These are phyloP conservation scores for Epizoanthus scotinus DNA, from an alignment of 92 coral and sea anemone species.

Conservation along the genomic window DNA sequence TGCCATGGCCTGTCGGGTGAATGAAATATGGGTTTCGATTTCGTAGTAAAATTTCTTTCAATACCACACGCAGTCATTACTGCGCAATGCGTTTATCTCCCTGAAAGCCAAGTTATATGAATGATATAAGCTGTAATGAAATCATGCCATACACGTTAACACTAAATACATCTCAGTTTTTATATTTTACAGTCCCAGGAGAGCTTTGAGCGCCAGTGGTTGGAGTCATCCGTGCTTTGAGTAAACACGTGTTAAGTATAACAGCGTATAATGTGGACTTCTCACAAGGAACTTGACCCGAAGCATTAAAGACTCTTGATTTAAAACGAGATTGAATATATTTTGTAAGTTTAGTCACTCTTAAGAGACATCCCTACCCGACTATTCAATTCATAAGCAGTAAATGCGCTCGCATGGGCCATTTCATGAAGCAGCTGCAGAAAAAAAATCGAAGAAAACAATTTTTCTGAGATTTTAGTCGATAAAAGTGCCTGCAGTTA, in stretches of 20 bases:
- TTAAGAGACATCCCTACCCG: background rate
- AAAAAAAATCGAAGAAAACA: background rate
- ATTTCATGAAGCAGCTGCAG: background rate
- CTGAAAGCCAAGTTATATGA: background rate
- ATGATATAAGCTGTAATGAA: background rate
- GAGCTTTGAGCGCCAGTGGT: background rate
- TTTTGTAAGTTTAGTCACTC: background rate
- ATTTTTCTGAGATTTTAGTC: background rate
- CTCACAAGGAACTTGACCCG: conserved; percentile 35
- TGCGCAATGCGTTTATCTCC: background rate
- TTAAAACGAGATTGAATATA: conserved; percentile 21
- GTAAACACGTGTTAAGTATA: conserved; percentile 8
- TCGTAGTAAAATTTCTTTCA: background rate
- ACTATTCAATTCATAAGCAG: background rate
- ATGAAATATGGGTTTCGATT: conserved; percentile 11
- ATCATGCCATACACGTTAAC: background rate
- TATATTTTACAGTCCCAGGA: background rate
- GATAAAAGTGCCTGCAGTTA: conserved; percentile 20
- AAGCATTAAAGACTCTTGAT: conserved; percentile 26
- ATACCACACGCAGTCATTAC: conserved; percentile 5
- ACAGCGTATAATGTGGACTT: background rate
- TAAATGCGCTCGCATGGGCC: background rate
- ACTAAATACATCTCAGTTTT: background rate
- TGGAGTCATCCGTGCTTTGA: background rate
- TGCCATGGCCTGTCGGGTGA: conserved; percentile 11